phyloP scores from a whole-genome alignment of 2,888 invertebrate genomes.

The Exocentrus adspersus region DNA sequence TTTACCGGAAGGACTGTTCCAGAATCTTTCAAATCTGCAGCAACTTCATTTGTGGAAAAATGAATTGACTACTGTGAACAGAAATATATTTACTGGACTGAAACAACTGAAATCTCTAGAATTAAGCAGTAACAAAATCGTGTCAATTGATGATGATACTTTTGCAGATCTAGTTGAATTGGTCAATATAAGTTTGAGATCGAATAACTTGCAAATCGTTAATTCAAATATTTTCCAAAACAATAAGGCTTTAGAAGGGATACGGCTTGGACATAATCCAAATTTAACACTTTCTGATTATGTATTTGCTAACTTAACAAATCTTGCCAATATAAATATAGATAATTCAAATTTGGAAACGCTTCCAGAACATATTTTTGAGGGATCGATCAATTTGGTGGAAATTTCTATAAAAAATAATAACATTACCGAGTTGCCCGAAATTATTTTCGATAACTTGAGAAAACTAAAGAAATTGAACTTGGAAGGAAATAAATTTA shows the following conservation, averaged over 20 bases:
- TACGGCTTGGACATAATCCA: constrained; percentile 65
- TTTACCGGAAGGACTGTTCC: constrained; percentile 72
- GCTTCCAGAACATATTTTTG: constrained; percentile 73
- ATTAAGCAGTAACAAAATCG: constrained; percentile 74
- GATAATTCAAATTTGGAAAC: constrained; percentile 61
- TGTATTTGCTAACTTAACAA: constrained; percentile 67
- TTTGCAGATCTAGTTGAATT: constrained; percentile 61
- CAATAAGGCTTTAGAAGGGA: constrained; percentile 67
- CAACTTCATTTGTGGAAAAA: constrained; percentile 76
- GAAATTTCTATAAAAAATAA: constrained; percentile 73
- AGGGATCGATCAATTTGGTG: constrained; percentile 68
- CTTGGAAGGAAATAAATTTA: constrained; percentile 74
- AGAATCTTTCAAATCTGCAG: constrained; percentile 69
- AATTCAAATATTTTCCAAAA: constrained; percentile 71
- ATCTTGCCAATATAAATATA: constrained; percentile 44
- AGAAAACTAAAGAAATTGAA: constrained; percentile 73
- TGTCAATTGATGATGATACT: constrained; percentile 69
- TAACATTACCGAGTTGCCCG: constrained; percentile 60
- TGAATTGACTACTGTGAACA: constrained; percentile 55
- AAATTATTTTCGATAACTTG: constrained; percentile 72
- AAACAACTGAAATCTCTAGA: constrained; percentile 74
- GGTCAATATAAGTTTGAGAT: constrained; percentile 44
- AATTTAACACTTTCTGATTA: constrained; percentile 42
- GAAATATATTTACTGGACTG: constrained; percentile 72
- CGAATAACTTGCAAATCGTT: constrained; percentile 64